Conservation (phyloP, 2,113 vertebrate genomes). For the Pseudonaja textilis region DNA sequence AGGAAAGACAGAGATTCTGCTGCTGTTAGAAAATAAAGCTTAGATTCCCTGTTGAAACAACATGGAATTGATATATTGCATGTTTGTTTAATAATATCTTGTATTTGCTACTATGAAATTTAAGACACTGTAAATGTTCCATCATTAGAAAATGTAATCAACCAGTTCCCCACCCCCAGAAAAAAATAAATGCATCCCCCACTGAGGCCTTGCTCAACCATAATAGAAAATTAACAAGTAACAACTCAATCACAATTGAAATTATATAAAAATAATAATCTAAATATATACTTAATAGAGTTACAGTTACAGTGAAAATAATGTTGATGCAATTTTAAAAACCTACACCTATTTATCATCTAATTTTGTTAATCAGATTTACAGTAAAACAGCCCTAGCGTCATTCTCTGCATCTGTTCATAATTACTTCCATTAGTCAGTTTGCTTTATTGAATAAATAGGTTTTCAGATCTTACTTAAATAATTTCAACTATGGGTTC, state of each 20-base stretch:
- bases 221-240: background rate
- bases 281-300: background rate
- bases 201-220: background rate
- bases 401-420: background rate
- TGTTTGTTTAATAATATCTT: slow-evolving; percentile 74
- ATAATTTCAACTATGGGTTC: background rate
- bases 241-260: background rate
- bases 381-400: background rate
- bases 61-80: slow-evolving; percentile 61
- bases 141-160: slow-evolving; percentile 53
- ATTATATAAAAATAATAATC: background rate
- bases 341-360: background rate
- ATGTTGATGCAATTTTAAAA: background rate
- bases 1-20: background rate
- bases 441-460: background rate
- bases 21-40: background rate
- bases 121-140: slow-evolving; percentile 51
- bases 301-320: background rate
- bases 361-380: background rate
- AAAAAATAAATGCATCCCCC: background rate
- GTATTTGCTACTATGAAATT: slow-evolving; percentile 57
- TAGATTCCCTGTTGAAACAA: slow-evolving; percentile 52
- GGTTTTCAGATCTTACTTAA: background rate
- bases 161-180: background rate
- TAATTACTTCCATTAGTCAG: background rate